phyloP scores from a whole-genome alignment of 1,140 invertebrate species.

The Sinonovacula constricta region DNA sequence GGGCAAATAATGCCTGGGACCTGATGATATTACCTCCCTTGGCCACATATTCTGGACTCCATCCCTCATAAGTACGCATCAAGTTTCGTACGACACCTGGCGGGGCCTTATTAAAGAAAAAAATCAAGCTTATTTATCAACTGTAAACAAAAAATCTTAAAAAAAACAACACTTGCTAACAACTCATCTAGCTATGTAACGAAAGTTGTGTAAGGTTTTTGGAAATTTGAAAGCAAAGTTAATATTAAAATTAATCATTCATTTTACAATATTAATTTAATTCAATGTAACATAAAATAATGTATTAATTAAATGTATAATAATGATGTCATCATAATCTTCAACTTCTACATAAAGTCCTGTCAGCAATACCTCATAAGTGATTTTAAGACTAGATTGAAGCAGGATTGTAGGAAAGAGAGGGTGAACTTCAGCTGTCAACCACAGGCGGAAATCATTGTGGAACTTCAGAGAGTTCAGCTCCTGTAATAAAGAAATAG shows the following conservation, averaged over 20 bases:
- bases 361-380: constrained; percentile 85
- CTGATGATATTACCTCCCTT: constrained; percentile 78
- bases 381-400: constrained; percentile 87
- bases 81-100: constrained; percentile 85
- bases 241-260: not conserved
- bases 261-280: not conserved
- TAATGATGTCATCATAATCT: not conserved
- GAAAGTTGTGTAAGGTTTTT: no score
- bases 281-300: not conserved
- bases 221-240: no score
- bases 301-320: not conserved
- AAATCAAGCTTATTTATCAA: no score
- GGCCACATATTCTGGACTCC: constrained; percentile 80
- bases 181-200: no score
- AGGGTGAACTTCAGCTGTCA: constrained; percentile 86
- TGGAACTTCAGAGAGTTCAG: constrained; percentile 83
- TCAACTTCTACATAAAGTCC: not conserved
- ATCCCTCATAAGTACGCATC: constrained; percentile 82
- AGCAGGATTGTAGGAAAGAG: constrained; percentile 84
- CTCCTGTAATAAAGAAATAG: constrained; percentile 79
- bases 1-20: constrained; percentile 83
- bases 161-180: no score
- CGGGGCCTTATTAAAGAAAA: constrained; percentile 81
- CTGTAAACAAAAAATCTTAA: no score
- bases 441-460: constrained; percentile 86